Conservation (phyloP, 1,140 invertebrate genomes). For the Drepana arcuata region DNA sequence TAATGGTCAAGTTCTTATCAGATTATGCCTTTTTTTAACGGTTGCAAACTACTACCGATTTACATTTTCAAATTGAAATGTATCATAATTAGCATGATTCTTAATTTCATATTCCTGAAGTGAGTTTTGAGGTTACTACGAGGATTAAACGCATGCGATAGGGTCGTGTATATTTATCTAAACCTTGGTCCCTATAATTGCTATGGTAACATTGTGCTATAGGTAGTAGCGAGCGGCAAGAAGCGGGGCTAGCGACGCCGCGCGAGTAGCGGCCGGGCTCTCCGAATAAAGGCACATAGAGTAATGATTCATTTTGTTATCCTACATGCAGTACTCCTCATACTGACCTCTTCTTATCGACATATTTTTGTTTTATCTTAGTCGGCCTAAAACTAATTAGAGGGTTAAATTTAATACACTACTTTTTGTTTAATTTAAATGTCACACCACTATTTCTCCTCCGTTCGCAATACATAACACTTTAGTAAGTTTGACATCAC, state of each 20-base stretch:
- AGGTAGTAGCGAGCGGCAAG: conserved; percentile 23
- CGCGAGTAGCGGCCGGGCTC: conserved; percentile 46
- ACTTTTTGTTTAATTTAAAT: conserved; percentile 56
- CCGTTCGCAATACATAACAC: too few species aligned
- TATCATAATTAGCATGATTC: too few species aligned
- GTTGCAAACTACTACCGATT: too few species aligned
- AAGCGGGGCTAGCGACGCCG: conserved; percentile 38
- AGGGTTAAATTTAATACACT: conserved; percentile 52
- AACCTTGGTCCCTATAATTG: conserved; percentile 69
- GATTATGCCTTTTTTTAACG: too few species aligned
- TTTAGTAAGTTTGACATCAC: conserved; percentile 58
- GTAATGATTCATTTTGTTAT: conserved; percentile 53
- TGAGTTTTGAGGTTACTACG: background rate
- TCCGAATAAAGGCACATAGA: conserved; percentile 69
- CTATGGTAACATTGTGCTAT: conserved; percentile 54
- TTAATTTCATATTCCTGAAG: too few species aligned
- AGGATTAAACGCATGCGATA: conserved; percentile 29
- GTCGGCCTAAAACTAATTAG: conserved; percentile 56
- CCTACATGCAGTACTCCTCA: conserved; percentile 51
- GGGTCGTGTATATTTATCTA: conserved; percentile 67
- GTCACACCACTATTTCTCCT: conserved; percentile 64
- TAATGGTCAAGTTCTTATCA: too few species aligned
- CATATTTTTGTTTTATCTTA: conserved; percentile 21
- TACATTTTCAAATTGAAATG: too few species aligned
- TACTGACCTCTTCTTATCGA: conserved; percentile 30